Base-by-base conservation (phyloP, 1,140 invertebrate species). In the Chrysoperla carnea region DNA sequence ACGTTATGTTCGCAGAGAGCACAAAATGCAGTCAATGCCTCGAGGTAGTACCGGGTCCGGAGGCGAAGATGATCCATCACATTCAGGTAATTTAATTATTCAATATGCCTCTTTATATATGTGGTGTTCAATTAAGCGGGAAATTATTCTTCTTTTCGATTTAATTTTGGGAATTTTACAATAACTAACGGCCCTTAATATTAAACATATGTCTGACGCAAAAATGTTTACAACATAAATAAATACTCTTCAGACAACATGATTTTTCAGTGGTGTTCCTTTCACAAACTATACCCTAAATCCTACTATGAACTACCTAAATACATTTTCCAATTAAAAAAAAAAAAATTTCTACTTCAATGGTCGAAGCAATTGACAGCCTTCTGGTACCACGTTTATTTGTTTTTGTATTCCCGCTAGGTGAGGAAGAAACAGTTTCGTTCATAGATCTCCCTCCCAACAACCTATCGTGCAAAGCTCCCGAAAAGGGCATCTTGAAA, bases 401-500 rank as follows among this genome's bases (percentile, higher is more conserved):
- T 23, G 17, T 23, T 41, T 36, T 39, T 33, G 29, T 41, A 45
- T 23, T 48, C 40, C 46, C 67, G 70, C 54, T 66, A 75, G 75
- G 73, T 42, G 76, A 78, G 63, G 82, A 84, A 61, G 81, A 84
- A 55, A 68, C 69, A 48, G 79, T 84, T 53, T 81, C 81, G 41
- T 84, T 85, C 63, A 84, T 86, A 60, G 83, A 85, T 61, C 69
- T 84, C 38, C 73, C 73, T 49, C 70, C 75, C 31, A 83, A 83
- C 62, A 83, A 76, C 56, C 69, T 81, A 54, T 66, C 74, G 48
- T 83, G 84, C 58, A 62, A 80, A 48, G 81, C 84, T 54, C 86
- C 89, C 60, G 86, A 85, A 60, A 81, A 80, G 51, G 88, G 88
- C 50, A 81, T 91, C 58, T 76, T 91, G 63, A 89, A 90, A 70